These are phyloP conservation scores for Spodoptera frugiperda DNA, from an alignment of 1,140 invertebrate species.

Conservation along the genomic window DNA sequence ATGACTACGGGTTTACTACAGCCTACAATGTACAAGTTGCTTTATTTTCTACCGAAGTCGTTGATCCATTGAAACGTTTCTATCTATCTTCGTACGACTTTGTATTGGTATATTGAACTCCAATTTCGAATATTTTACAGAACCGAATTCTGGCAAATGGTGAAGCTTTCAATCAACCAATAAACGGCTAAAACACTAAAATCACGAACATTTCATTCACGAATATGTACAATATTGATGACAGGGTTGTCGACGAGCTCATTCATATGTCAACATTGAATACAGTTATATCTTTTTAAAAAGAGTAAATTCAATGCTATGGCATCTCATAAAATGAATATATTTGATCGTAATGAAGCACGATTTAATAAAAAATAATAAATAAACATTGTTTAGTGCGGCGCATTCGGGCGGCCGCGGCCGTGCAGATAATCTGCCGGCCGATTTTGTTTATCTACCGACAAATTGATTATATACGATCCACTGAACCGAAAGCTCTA, in stretches of 20 bases:
- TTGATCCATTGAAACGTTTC: too few species aligned
- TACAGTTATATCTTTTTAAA: too few species aligned
- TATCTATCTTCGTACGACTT: too few species aligned
- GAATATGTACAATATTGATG: background rate
- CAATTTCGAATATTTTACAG: too few species aligned
- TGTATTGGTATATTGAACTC: too few species aligned
- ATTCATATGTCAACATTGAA: too few species aligned
- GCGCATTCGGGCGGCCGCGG: slow-evolving; percentile 21
- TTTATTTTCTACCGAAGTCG: background rate
- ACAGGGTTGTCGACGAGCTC: background rate
- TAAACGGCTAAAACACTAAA: too few species aligned
- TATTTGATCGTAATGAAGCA: background rate
- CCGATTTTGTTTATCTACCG: slow-evolving; percentile 46
- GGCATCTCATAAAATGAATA: slow-evolving; percentile 9
- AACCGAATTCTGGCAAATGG: too few species aligned
- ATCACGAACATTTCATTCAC: too few species aligned
- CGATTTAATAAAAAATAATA: slow-evolving; percentile 29
- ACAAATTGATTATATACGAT: slow-evolving; percentile 52
- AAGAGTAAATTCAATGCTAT: background rate
- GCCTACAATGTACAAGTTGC: background rate
- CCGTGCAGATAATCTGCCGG: slow-evolving; percentile 30
- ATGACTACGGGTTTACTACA: slow-evolving; percentile 8
- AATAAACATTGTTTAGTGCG: slow-evolving; percentile 30
- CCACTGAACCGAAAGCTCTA: slow-evolving; percentile 50
- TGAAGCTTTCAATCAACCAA: background rate